Conservation (phyloP, 2,113 vertebrate genomes). For the Plectropomus leopardus region DNA sequence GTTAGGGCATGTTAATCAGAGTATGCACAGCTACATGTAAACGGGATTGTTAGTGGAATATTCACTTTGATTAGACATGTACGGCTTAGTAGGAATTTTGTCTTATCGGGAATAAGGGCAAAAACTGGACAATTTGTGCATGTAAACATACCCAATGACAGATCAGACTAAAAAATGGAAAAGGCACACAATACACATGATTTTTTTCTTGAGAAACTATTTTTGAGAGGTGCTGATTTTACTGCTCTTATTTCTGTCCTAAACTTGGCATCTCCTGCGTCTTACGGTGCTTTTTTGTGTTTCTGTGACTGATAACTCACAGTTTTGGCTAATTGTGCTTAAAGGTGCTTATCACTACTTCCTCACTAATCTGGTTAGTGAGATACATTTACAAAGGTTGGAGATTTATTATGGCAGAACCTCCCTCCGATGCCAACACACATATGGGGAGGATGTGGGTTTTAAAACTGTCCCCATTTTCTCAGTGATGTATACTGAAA, state of each 20-base stretch:
- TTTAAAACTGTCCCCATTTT: conserved; percentile 62
- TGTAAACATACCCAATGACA: too few relatives aligned
- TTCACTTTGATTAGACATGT: too few relatives aligned
- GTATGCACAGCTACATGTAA: too few relatives aligned
- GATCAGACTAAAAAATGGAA: neutral
- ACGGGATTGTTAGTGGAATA: too few relatives aligned
- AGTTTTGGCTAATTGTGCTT: conserved; percentile 65
- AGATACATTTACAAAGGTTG: conserved; percentile 65
- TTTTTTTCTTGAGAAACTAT: too few relatives aligned
- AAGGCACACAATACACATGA: neutral
- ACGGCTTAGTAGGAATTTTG: too few relatives aligned
- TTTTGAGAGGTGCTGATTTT: neutral
- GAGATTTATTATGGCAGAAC: conserved; percentile 59
- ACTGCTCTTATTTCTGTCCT: neutral
- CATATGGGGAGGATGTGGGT: conserved; percentile 20
- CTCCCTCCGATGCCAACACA: conserved; percentile 24
- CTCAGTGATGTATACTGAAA: conserved; percentile 54
- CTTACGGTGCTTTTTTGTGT: neutral
- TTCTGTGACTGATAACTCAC: conserved; percentile 57
- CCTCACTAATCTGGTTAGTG: conserved; percentile 64
- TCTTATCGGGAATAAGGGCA: too few relatives aligned
- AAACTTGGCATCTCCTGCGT: neutral
- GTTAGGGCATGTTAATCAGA: too few relatives aligned
- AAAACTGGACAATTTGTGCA: too few relatives aligned
- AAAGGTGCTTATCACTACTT: conserved; percentile 70